Evolutionary conservation across 2,113 vertebrate genomes (phyloP), one percentile per base, ranked within the genome.

Genomic region (Perccottus glenii): DNA sequence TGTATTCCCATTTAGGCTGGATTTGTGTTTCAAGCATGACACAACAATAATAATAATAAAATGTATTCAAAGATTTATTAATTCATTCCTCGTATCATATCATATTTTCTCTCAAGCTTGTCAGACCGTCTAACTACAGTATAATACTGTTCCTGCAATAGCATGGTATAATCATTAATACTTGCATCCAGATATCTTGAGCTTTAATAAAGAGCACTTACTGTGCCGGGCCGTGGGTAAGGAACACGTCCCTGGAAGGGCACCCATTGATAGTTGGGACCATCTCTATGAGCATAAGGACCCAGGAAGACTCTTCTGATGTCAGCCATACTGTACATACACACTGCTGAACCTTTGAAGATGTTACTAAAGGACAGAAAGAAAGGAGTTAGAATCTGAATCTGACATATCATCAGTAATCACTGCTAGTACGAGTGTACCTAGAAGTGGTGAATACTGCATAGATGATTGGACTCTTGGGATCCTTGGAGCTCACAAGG

Each of bases 371-470:
- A 38, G 50, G 87, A 38, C 43, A 55, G 40, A 77, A 44, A 77
- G 5, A 64, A 40, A 33, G 77, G 52, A 78, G 33, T 33, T 0
- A 66, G 3, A 68, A n/a, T 60, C 11, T 4, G 77, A 65, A 67
- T 51, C 2, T 35, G 65, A 33, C 9, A 0, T 64, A 33, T 14
- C 56, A 27, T 73, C 40, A 36, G 0, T 12, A 46, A 44, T 10
- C 63, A 16, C 38, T 19, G 11, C 5, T 43, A 73, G 70, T 73
- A 4, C 40, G 32, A 59, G 33, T 10, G 11, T 19, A 12, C 98
- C 98, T 99, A 87, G 98, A 99, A 71, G 98, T 98, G 77, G 96
- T 96, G 83, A 99, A 99, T 35, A 99, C 94, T 55, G 93, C 97
- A 75, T 98, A 99, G 77, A 99, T 93, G 68, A 96, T 84, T 14